Base-by-base conservation (phyloP, 2,888 invertebrate species). In the Melanophora roralis region DNA sequence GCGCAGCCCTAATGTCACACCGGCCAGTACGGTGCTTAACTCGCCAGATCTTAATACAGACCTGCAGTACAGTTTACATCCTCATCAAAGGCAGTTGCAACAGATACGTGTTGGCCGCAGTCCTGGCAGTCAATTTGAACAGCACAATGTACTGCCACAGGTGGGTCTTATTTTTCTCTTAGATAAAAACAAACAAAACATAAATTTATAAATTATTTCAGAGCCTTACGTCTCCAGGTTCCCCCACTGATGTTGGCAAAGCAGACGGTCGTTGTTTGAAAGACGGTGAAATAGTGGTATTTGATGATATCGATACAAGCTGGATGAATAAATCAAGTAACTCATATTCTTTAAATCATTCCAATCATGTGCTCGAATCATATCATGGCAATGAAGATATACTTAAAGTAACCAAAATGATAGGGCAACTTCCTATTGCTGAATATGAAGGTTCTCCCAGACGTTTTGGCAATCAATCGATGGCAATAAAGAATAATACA, bases 371-470 rank as follows among this genome's bases (percentile, higher is more conserved):
- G 12, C 73, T 68, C n/a, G 80, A 80, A 32, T 71, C 65, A 9
- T 77, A 21, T 59, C 81, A 73, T 43, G 86, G 82, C 68, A 86
- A 85, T 16, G 89, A 89, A 40, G 89, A 89, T 82, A 84, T 89
- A 0, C 83, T 89, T 0, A 90, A 90, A 83, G 89, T 90, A 0
- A 90, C 89, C 21, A 90, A 89, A 84, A 90, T 90, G 89, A 90
- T 90, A 84, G 89, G 89, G 1, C 89, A 89, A 71, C 78, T 90
- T 51, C 97, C 97, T n/a, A 97, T 97, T 84, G 96, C 97, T 19
- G 96, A 97, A 87, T 97, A 97, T 88, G 96, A 97, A 84, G 97
- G 96, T 14, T 97, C 97, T 47, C 97, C 97, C 14, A 91, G 96
- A 83, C 92, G 97, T 83, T 97, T 97, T 88, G 97, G 96, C 4